A percentile compares a stretch with the other conserved stretches of the same genome.
Evolutionary conservation across 2,113 vertebrate species (phyloP).

Genomic region (Oncorhynchus gorbuscha): DNA sequence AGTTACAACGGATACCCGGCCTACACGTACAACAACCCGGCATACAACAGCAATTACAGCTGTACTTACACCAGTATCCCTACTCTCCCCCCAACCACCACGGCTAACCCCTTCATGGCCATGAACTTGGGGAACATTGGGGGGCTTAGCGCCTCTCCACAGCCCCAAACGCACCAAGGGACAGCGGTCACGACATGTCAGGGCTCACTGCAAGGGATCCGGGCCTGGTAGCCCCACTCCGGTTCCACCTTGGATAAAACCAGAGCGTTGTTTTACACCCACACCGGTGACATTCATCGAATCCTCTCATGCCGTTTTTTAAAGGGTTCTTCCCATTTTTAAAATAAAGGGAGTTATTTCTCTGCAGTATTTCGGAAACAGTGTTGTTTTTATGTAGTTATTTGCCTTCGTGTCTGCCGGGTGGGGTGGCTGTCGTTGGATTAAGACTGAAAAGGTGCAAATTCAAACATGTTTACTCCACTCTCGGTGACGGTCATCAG

Average conservation of each 20-base stretch:
- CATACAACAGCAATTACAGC: slow-evolving; percentile 84
- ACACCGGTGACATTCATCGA: slow-evolving; percentile 2
- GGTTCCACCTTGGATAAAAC: neutral
- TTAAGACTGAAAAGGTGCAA: neutral
- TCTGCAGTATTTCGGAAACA: slow-evolving; percentile 33
- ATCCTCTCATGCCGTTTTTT: slow-evolving; percentile 13
- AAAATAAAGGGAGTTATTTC: slow-evolving; percentile 24
- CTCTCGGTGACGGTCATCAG: neutral
- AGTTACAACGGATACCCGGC: slow-evolving; percentile 84
- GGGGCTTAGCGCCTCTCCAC: slow-evolving; percentile 69
- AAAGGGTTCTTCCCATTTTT: slow-evolving; percentile 13
- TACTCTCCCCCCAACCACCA: slow-evolving; percentile 65
- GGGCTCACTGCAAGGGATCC: slow-evolving; percentile 88
- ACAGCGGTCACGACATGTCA: slow-evolving; percentile 80
- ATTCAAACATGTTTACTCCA: slow-evolving; percentile 17
- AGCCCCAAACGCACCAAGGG: slow-evolving; percentile 76
- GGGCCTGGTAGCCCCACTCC: slow-evolving; percentile 81
- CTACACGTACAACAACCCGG: slow-evolving; percentile 81
- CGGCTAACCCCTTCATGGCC: slow-evolving; percentile 82
- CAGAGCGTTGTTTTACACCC: neutral
- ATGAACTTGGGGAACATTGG: slow-evolving; percentile 76
- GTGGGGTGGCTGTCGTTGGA: too few relatives aligned
- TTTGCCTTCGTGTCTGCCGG: neutral
- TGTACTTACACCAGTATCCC: slow-evolving; percentile 82
- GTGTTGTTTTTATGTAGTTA: slow-evolving; percentile 21